Evolutionary conservation across 1,140 invertebrate species (phyloP).

Genomic region (Pemphigus obesinymphae): DNA sequence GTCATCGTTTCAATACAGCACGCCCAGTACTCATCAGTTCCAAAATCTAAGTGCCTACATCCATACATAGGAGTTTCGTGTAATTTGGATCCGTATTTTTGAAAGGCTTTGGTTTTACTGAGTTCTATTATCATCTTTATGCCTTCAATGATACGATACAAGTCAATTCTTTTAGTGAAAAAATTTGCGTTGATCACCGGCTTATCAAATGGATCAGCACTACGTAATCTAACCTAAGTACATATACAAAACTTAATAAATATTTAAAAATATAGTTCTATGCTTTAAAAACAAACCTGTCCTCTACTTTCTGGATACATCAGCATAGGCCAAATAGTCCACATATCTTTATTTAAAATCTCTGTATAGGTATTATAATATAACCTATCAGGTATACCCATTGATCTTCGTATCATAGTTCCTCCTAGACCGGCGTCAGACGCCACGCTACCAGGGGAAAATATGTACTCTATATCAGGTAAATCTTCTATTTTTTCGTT

Average conservation of each 20-base stretch:
- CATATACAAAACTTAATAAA: neutral
- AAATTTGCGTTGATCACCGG: conserved; percentile 76
- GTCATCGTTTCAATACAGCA: conserved; percentile 64
- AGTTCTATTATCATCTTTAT: conserved; percentile 56
- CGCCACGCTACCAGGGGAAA: conserved; percentile 39
- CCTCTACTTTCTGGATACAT: conserved; percentile 72
- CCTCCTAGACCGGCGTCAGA: conserved; percentile 47
- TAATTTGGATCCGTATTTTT: conserved; percentile 56
- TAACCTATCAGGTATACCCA: conserved; percentile 50
- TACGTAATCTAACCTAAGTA: conserved; percentile 56
- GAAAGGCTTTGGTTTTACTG: conserved; percentile 48
- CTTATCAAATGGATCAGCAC: conserved; percentile 64
- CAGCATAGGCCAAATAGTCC: conserved; percentile 61
- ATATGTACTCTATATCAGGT: no score
- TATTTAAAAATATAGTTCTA: no score
- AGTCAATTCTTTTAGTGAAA: conserved; percentile 62
- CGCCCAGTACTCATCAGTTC: conserved; percentile 67
- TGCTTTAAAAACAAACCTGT: conserved; percentile 51
- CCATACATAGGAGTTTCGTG: conserved; percentile 61
- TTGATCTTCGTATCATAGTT: conserved; percentile 48
- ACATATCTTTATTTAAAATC: conserved; percentile 49
- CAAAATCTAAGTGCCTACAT: conserved; percentile 59
- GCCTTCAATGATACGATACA: conserved; percentile 65
- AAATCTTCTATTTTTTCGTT: no score
- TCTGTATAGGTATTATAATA: conserved; percentile 50